Evolutionary conservation across 2,888 invertebrate species (phyloP).

Genomic region (Ecliptopera silaceata): DNA sequence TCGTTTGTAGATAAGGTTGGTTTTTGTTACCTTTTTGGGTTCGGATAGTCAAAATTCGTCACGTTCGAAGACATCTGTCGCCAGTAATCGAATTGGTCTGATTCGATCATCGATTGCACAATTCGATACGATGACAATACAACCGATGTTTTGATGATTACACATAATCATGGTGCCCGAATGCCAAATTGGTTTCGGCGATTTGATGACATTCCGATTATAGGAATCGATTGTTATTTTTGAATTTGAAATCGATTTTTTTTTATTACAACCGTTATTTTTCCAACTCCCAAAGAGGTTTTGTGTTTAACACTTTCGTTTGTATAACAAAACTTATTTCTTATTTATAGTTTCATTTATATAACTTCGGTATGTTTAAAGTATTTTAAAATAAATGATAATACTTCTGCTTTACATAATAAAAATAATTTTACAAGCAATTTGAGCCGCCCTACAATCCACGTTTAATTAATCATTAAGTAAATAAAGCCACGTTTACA

Average conservation of each 20-base stretch:
- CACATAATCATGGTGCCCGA: slow-evolving; percentile 62
- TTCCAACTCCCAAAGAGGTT: slow-evolving; percentile 4
- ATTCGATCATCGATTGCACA: slow-evolving; percentile 75
- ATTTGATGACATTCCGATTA: slow-evolving; percentile 71
- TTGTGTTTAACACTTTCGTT: too few species aligned
- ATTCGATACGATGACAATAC: slow-evolving; percentile 81
- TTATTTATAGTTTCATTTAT: too few species aligned
- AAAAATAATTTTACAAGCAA: slow-evolving; percentile 34
- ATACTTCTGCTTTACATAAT: slow-evolving; percentile 4
- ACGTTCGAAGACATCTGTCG: slow-evolving; percentile 82
- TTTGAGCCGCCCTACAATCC: slow-evolving; percentile 44
- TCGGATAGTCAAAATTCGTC: slow-evolving; percentile 78
- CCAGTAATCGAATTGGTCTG: slow-evolving; percentile 75
- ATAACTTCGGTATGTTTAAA: too few species aligned
- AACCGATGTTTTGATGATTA: slow-evolving; percentile 64
- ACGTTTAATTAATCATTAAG: too few species aligned
- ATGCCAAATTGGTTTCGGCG: slow-evolving; percentile 63
- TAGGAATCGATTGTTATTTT: slow-evolving; percentile 55
- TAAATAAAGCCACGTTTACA: slow-evolving; percentile 49
- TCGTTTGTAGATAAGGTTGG: slow-evolving; percentile 20
- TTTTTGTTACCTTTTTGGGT: slow-evolving; percentile 47
- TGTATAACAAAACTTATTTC: too few species aligned
- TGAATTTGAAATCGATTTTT: slow-evolving; percentile 15
- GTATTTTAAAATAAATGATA: slow-evolving; percentile 1
- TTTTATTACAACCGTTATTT: neutral